Evolutionary conservation across 2,797 vertebrate species (phyloP), one percentile per base, ranked within the genome.

Genomic region (Artibeus jamaicensis): DNA sequence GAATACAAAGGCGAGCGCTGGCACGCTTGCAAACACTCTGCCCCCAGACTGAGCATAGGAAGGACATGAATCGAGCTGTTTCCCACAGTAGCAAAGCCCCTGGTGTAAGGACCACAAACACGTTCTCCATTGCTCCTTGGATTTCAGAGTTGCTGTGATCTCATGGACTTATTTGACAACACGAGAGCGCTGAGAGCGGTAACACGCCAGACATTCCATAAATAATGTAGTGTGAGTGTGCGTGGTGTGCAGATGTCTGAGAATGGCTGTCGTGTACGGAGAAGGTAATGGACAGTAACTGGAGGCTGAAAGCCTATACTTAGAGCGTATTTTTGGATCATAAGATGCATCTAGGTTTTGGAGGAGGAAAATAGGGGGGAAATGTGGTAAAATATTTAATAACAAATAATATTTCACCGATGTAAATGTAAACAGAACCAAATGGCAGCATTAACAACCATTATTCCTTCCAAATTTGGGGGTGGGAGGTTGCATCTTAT

Each of bases 1-100:
- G 57, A 95, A 81, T 86, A 87, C 83, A 86, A 89, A 94, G 46
- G 57, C 57, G 42, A 48, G 73, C 21, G 3, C 34, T 59, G 50
- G 81, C 65, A 89, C 39, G 29, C 67, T 62, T 6, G 12, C 53
- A 62, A 88, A 94, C 39, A 95, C 84, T 70, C 79, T 73, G 73
- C 74, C 65, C 90, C 96, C 76, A 57, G 55, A 89, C 81, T n/a
- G 79, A 77, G n/a, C 85, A 22, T n/a, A 96, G 71, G 42, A 96
- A 97, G 53, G 32, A 91, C 37, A 67, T 7, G 59, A 84, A 68
- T 89, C 7, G 1, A 77, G 76, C 59, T 42, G 26, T 89, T 92
- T 10, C n/a, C 53, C 71, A 82, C 24, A 77, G 76, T 37, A 94
- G 57, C 68, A 86, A 92, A 92, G 34, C 70, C 65, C 42, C 46